Conservation (phyloP, 92 coral and sea anemone species). For the Siderastrea siderea region DNA sequence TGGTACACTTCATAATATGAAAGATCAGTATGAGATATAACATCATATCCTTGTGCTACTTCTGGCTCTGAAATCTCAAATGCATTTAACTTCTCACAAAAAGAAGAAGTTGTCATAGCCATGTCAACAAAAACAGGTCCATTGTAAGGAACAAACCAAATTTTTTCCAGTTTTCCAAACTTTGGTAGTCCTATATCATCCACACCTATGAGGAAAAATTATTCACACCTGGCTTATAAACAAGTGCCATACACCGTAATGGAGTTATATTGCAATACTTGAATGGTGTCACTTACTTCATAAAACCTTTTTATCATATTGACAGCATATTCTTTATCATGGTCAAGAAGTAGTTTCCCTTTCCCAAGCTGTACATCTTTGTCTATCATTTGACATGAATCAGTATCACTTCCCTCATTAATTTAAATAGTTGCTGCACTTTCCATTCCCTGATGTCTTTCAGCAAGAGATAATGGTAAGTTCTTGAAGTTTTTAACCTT, state of each 20-base stretch:
- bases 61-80: constrained; percentile 18
- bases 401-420: constrained; percentile 10
- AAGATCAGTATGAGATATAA: constrained; percentile 11
- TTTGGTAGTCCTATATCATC: constrained; percentile 11
- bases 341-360: neutral
- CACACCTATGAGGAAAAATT: neutral
- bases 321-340: constrained; percentile 2
- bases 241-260: constrained; percentile 31
- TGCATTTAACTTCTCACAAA: constrained; percentile 28
- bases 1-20: constrained; percentile 7
- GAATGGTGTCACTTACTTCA: neutral
- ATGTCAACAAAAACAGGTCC: constrained; percentile 15
- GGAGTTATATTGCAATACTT: constrained; percentile 7
- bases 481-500: constrained; percentile 32
- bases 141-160: constrained; percentile 32
- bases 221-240: constrained; percentile 21
- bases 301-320: constrained; percentile 11
- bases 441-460: constrained; percentile 51
- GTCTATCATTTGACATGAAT: neutral
- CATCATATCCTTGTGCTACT: constrained; percentile 12
- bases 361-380: constrained; percentile 8
- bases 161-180: constrained; percentile 12
- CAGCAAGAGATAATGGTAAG: constrained; percentile 24
- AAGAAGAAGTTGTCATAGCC: constrained; percentile 11
- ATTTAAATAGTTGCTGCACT: constrained; percentile 20